Percentiles rank a stretch among this genome's conserved stretches.
These are phyloP conservation scores for Drosophila bocqueti DNA, from an alignment of 1,140 invertebrate genomes.

Conservation along the genomic window DNA sequence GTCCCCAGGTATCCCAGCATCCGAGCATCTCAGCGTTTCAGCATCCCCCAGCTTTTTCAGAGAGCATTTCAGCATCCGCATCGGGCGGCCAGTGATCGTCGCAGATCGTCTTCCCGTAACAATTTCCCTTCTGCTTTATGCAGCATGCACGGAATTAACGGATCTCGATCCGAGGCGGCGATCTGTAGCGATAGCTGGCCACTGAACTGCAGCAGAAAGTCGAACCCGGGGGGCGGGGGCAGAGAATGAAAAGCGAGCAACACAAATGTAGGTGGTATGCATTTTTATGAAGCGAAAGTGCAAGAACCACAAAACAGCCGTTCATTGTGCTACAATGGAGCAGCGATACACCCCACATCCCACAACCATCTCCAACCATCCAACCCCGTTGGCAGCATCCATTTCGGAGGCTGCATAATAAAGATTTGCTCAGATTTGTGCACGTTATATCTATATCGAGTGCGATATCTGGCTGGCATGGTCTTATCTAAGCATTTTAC, in stretches of 20 bases:
- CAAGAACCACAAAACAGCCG: slow-evolving; percentile 74
- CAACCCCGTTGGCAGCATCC: background rate
- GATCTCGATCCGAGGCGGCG: slow-evolving; percentile 38
- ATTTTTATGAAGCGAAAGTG: slow-evolving; percentile 81
- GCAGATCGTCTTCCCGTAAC: slow-evolving; percentile 74
- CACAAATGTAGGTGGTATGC: slow-evolving; percentile 78
- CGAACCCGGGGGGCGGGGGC: background rate
- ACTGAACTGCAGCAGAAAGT: slow-evolving; percentile 37
- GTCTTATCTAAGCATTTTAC: slow-evolving; percentile 76
- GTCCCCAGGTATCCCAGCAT: slow-evolving; percentile 37
- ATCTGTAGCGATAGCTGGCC: slow-evolving; percentile 35
- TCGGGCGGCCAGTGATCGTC: slow-evolving; percentile 35
- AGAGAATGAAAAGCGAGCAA: slow-evolving; percentile 42
- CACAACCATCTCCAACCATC: background rate
- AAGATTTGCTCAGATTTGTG: slow-evolving; percentile 38
- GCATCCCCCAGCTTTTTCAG: slow-evolving; percentile 4
- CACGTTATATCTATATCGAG: slow-evolving; percentile 35
- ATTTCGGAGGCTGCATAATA: slow-evolving; percentile 38
- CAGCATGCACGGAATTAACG: slow-evolving; percentile 71
- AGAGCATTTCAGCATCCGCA: slow-evolving; percentile 31
- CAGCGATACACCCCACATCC: background rate
- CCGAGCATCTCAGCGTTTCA: slow-evolving; percentile 1
- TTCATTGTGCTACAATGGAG: slow-evolving; percentile 68
- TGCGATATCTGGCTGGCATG: slow-evolving; percentile 15
- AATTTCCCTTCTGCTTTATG: slow-evolving; percentile 75